Percentiles rank a stretch among this genome's conserved stretches.
Evolutionary conservation across 2,113 vertebrate genomes (phyloP).

Genomic region (Myiagra hebetior): DNA sequence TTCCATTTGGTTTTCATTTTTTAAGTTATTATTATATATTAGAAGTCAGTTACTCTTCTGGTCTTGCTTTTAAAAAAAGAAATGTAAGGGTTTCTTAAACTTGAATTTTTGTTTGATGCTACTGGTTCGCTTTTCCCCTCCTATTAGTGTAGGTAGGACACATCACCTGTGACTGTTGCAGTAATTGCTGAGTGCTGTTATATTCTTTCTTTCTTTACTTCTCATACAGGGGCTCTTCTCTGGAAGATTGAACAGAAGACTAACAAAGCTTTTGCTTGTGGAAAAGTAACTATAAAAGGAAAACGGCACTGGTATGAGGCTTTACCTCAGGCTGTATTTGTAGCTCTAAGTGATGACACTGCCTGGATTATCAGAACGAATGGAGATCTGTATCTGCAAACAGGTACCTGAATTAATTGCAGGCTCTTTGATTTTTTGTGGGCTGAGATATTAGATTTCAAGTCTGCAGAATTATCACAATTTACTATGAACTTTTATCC

Average conservation of each 20-base stretch:
- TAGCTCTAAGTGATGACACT: conserved; percentile 89
- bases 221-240: conserved; percentile 83
- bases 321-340: conserved; percentile 85
- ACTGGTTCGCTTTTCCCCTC: neutral
- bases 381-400: conserved; percentile 93
- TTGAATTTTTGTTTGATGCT: neutral
- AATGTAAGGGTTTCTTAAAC: neutral
- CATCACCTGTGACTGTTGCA: neutral
- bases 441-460: neutral
- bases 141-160: neutral
- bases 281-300: conserved; percentile 90
- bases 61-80: neutral
- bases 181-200: neutral
- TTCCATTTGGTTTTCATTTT: neutral
- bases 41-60: neutral
- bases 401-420: conserved; percentile 70
- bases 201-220: neutral
- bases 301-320: conserved; percentile 98
- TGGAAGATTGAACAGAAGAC: conserved; percentile 98
- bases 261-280: conserved; percentile 93
- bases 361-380: conserved; percentile 96
- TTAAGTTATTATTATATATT: neutral
- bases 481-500: neutral
- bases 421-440: neutral
- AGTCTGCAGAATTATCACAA: neutral